Evolutionary conservation across 2,797 vertebrate genomes (phyloP), one percentile per base, ranked within the genome.

Genomic region (Nasua narica): DNA sequence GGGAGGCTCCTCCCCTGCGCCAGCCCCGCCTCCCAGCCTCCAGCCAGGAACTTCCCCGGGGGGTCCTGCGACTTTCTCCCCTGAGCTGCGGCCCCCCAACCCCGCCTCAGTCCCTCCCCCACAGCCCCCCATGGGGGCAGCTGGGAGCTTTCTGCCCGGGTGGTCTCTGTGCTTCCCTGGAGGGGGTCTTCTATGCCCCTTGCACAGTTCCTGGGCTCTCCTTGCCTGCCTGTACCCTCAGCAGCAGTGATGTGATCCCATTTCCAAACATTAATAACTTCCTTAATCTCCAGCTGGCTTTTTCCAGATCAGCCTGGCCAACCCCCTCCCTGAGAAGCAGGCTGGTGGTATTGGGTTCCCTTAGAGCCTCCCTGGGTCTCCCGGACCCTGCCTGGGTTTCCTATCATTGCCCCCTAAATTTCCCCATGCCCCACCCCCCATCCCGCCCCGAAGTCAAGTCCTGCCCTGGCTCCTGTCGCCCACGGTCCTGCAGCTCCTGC

Each of bases 261-360:
- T 97, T 93, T 97, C 97, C 91, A 96, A 97, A 97, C 91, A 94
- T 96, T 96, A 97, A 95, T 97, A 96, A 97, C 94, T 92, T 97
- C 96, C 96, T 96, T 97, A 93, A 96, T 97, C 93, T 97, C 82
- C 70, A 69, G 89, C 96, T 79, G 91, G 96, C 93, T 97, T 97
- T 95, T 87, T 84, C 83, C 10, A 11, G 91, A 84, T 97, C 93
- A 67, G 85, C 70, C 62, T 70, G 19, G 76, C 86, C 79, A 76
- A 29, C 43, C 85, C 70, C 76, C n/a, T 65, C 58, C 67, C 90
- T 96, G 72, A 60, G 21, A 8, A 74, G 77, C 7, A 2, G 72
- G 43, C 32, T 52, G 62, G 52, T 56, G 77, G 29, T 11, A 12
- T 9, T 4, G 21, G 87, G 35, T 35, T 90, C 48, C 78, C 93